A percentile compares a stretch with the other conserved stretches of the same genome.
Evolutionary conservation across 2,888 invertebrate genomes (phyloP).

Genomic region (Drosophila affinis): DNA sequence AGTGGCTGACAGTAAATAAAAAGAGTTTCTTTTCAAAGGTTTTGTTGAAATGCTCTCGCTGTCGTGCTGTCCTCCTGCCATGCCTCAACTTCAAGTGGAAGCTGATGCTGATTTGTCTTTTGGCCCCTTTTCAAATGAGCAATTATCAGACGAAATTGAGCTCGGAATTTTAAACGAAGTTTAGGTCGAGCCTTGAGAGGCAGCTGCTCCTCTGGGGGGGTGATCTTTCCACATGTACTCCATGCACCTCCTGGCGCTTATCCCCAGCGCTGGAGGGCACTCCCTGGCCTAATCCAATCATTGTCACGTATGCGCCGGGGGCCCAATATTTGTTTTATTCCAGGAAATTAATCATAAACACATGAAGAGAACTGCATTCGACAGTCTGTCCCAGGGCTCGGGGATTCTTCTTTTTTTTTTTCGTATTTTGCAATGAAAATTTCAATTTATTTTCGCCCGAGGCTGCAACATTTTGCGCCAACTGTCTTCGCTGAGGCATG

Average conservation of each 20-base stretch:
- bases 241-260: constrained; percentile 9
- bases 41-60: constrained; percentile 14
- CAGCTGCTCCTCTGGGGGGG: neutral
- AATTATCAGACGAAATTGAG: constrained; percentile 43
- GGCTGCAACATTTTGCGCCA: constrained; percentile 54
- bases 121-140: constrained; percentile 41
- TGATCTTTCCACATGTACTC: neutral
- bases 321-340: constrained; percentile 54
- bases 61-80: neutral
- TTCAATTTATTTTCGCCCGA: constrained; percentile 73
- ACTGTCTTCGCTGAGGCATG: constrained; percentile 36
- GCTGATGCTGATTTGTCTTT: constrained; percentile 12
- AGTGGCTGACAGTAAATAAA: constrained; percentile 68
- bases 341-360: constrained; percentile 77
- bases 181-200: constrained; percentile 5
- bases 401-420: neutral
- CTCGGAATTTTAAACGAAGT: constrained; percentile 41
- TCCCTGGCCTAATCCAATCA: constrained; percentile 67
- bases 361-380: constrained; percentile 60
- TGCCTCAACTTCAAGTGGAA: constrained; percentile 17
- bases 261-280: constrained; percentile 2
- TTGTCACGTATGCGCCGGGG: constrained; percentile 69
- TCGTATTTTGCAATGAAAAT: constrained; percentile 61
- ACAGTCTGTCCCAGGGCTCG: constrained; percentile 12
- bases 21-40: constrained; percentile 42